A percentile compares a stretch with the other conserved stretches of the same genome.
Conservation (phyloP, 2,888 invertebrate species). For the Apoderus coryli region DNA sequence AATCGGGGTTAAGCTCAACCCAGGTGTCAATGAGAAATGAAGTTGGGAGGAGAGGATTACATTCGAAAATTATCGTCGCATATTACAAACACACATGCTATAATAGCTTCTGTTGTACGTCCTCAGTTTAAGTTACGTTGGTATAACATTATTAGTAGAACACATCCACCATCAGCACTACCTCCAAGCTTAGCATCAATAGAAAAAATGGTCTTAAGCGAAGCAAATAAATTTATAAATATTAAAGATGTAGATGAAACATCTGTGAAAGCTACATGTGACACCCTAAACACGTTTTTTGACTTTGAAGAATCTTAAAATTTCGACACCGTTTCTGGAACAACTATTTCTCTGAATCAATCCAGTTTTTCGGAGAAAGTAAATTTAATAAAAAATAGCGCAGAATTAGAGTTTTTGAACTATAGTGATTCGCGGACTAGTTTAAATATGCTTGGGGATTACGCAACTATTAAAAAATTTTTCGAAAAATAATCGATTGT, state of each 20-base stretch:
- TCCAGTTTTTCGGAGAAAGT: constrained; percentile 8
- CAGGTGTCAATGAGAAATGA: too few species aligned
- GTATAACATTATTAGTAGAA: constrained; percentile 9
- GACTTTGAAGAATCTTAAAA: constrained; percentile 6
- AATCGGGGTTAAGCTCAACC: too few species aligned
- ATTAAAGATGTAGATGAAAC: constrained; percentile 3
- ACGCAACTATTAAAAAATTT: constrained; percentile 9
- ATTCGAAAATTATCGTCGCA: too few species aligned
- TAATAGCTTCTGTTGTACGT: constrained; percentile 7
- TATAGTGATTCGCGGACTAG: constrained; percentile 8
- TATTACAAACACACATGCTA: too few species aligned
- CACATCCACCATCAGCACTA: too few species aligned
- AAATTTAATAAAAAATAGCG: constrained; percentile 6
- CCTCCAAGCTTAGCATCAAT: constrained; percentile 3
- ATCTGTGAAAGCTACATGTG: constrained; percentile 2
- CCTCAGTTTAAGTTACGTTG: constrained; percentile 9
- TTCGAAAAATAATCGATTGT: constrained; percentile 10
- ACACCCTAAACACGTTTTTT: constrained; percentile 4
- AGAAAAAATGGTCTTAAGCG: constrained; percentile 1
- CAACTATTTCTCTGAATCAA: constrained; percentile 4
- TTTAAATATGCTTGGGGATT: constrained; percentile 11
- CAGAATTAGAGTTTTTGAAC: constrained; percentile 7
- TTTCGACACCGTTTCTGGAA: constrained; percentile 4
- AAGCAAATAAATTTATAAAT: constrained; percentile 2
- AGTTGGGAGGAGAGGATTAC: too few species aligned